Conservation (phyloP, 2,888 invertebrate genomes). For the Hirtodrosophila cameraria region DNA sequence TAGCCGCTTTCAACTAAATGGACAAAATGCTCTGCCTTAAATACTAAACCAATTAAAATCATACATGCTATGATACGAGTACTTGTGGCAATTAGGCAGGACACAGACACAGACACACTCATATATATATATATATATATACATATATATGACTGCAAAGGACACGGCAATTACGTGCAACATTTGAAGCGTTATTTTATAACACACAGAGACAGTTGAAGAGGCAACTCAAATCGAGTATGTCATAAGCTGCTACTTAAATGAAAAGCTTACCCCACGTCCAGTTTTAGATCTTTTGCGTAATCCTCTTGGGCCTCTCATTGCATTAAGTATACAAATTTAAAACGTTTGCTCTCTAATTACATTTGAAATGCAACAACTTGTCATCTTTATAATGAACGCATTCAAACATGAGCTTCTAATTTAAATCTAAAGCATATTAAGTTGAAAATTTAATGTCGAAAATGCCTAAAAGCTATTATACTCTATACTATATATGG, state of each 20-base stretch:
- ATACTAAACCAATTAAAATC: slow-evolving; percentile 60
- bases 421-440: slow-evolving; percentile 57
- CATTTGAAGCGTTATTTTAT: slow-evolving; percentile 71
- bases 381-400: slow-evolving; percentile 41
- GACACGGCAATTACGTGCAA: slow-evolving; percentile 60
- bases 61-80: slow-evolving; percentile 34
- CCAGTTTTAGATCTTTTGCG: slow-evolving; percentile 11
- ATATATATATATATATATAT: slow-evolving; percentile 5
- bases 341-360: slow-evolving; percentile 58
- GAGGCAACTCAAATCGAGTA: slow-evolving; percentile 44
- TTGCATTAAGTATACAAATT: slow-evolving; percentile 25
- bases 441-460: slow-evolving; percentile 14
- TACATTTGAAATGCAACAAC: slow-evolving; percentile 48
- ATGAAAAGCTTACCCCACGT: slow-evolving; percentile 19
- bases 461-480: neutral
- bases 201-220: slow-evolving; percentile 38
- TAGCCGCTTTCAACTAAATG: slow-evolving; percentile 31
- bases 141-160: slow-evolving; percentile 25
- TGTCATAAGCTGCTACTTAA: slow-evolving; percentile 64
- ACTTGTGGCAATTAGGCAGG: slow-evolving; percentile 54
- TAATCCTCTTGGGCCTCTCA: slow-evolving; percentile 54
- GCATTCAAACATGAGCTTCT: slow-evolving; percentile 26
- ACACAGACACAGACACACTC: slow-evolving; percentile 1
- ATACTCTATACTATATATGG: neutral
- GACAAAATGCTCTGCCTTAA: slow-evolving; percentile 41